These are phyloP conservation scores for Hybos culiciformis DNA, from an alignment of 2,888 invertebrate species.

Conservation along the genomic window DNA sequence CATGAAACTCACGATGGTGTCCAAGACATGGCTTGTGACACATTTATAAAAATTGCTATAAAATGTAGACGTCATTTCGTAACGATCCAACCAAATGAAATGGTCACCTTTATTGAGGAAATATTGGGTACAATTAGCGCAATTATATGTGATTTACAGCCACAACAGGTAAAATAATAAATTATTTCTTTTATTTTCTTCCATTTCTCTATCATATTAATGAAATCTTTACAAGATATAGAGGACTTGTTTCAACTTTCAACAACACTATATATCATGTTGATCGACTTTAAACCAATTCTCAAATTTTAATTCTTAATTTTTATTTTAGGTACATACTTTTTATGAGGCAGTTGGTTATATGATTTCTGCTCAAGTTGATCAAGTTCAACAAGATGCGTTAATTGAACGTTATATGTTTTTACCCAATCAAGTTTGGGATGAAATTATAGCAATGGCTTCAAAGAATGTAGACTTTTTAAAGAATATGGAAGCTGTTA, in stretches of 20 bases:
- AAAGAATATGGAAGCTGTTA: conserved; percentile 91
- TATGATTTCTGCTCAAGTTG: conserved; percentile 94
- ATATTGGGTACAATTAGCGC: conserved; percentile 90
- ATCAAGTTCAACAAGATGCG: conserved; percentile 79
- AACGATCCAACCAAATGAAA: conserved; percentile 88
- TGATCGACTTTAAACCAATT: background rate
- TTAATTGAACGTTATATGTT: conserved; percentile 96
- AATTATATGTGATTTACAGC: conserved; percentile 97
- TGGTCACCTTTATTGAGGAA: conserved; percentile 96
- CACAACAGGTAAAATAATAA: conserved; percentile 63
- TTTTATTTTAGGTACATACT: conserved; percentile 52
- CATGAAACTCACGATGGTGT: conserved; percentile 99
- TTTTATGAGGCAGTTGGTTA: conserved; percentile 99
- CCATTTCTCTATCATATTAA: no score
- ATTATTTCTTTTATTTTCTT: no score
- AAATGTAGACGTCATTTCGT: conserved; percentile 98
- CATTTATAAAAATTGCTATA: conserved; percentile 97
- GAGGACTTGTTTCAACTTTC: no score
- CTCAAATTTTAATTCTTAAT: background rate
- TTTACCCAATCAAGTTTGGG: conserved; percentile 95
- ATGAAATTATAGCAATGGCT: conserved; percentile 93
- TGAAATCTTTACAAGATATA: no score
- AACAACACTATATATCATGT: no score
- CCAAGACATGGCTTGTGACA: conserved; percentile 99
- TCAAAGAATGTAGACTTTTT: conserved; percentile 92